phyloP scores from a whole-genome alignment of 92 coral and sea anemone species.

The Nematostella vectensis region DNA sequence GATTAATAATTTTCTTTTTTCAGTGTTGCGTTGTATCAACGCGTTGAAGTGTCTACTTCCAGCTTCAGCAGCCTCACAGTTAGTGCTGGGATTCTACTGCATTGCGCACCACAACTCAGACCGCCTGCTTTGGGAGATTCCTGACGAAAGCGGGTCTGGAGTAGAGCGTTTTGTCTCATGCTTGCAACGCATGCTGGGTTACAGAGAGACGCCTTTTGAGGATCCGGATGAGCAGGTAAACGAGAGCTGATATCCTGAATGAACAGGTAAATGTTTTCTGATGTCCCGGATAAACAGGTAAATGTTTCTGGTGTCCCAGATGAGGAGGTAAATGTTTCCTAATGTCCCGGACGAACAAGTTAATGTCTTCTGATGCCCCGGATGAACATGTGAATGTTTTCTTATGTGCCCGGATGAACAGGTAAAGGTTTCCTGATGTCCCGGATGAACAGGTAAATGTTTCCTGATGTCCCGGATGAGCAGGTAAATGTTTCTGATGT shows the following conservation, averaged over 20 bases:
- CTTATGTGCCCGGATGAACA: no score
- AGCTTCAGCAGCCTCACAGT: conserved; percentile 29
- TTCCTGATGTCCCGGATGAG: neutral
- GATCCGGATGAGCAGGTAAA: neutral
- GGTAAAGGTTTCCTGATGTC: no score
- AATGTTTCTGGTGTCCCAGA: no score
- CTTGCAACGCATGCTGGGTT: conserved; percentile 37
- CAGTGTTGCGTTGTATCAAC: conserved; percentile 50
- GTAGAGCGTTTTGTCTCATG: conserved; percentile 33
- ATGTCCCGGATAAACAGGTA: no score
- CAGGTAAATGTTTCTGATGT: no score
- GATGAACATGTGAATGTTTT: conserved; percentile 3
- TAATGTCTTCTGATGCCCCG: neutral
- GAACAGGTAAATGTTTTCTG: no score
- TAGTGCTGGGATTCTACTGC: conserved; percentile 33
- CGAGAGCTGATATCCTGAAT: no score
- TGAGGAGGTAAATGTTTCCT: no score
- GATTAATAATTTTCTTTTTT: no score
- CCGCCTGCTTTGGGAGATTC: conserved; percentile 5
- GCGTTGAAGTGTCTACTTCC: conserved; percentile 54
- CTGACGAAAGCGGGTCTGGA: conserved; percentile 23
- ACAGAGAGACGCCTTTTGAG: neutral
- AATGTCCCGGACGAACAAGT: no score
- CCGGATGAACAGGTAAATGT: neutral
- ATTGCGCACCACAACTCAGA: conserved; percentile 18